Base-by-base conservation (phyloP, 2,113 vertebrate species). In the Rostratula benghalensis region DNA sequence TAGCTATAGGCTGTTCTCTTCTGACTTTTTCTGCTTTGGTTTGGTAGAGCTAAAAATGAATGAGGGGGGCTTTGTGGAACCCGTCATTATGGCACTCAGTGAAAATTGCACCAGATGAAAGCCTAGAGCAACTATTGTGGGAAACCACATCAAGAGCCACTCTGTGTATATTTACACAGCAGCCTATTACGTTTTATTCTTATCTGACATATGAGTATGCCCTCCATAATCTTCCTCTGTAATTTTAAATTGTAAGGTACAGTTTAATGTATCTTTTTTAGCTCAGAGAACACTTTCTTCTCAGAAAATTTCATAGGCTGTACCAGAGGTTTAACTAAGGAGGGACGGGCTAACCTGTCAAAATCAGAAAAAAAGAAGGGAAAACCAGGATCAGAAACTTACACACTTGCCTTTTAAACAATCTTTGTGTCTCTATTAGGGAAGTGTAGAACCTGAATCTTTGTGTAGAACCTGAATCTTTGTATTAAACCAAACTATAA, bases 41-140 rank as follows among this genome's bases (percentile, higher is more conserved):
- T 77, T 90, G 59, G 60, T 68, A 67, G 59, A 85, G 74, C 95
- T 97, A 91, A 94, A 96, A 96, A 90, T 37, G 88, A 91, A 83
- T 35, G 45, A 81, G 48, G 9, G 12, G 14, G 9, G 22, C 53
- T 89, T 91, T 89, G 69, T 65, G 19, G 61, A 96, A 95, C 83
- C 59, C 71, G 30, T 84, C 46, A 92, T 96, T 96, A 96, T 11
- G 23, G 89, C 81, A 65, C 45, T 84, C 86, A 81, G 83, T 39
- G 61, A 79, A 96, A 95, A 96, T 22, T 92, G 67, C 74, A 94
- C 23, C 67, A 96, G 83, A 94, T 94, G 81, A 92, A 93, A 94
- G 77, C 83, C 70, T 91, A 92, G 50, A 92, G 80, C 54, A 94
- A 59, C 70, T 73, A 59, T 54, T 94, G 90, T 6, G 14, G 78